These are phyloP conservation scores for Cerceris ruficornis DNA, from an alignment of 2,888 invertebrate species.

Conservation along the genomic window DNA sequence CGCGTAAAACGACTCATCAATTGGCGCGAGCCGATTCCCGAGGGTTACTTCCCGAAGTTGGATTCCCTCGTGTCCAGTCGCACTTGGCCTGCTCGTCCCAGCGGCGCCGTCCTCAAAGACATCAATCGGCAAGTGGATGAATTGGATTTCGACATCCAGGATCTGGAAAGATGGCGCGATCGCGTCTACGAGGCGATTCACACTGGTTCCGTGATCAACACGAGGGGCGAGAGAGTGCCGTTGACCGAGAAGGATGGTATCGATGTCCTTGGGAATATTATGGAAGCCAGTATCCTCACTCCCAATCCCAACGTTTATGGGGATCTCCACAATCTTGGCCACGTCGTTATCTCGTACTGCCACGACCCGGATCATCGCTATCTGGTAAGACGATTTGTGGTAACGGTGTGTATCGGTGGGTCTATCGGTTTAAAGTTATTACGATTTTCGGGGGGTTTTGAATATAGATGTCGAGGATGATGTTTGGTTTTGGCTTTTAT, in stretches of 20 bases:
- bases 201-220: constrained; percentile 84
- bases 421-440: background rate
- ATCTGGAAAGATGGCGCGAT: constrained; percentile 89
- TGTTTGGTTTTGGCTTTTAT: no score
- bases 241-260: constrained; percentile 88
- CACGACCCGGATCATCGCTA: constrained; percentile 92
- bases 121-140: constrained; percentile 87
- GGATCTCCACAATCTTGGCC: constrained; percentile 92
- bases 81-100: constrained; percentile 89
- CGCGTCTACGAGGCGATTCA: constrained; percentile 89
- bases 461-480: no score
- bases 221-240: constrained; percentile 83
- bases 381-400: constrained; percentile 82
- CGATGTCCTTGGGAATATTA: constrained; percentile 90
- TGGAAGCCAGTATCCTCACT: constrained; percentile 88
- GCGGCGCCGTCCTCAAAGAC: constrained; percentile 84
- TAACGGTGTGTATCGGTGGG: background rate
- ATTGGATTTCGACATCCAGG: constrained; percentile 86
- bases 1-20: constrained; percentile 86
- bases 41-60: constrained; percentile 93
- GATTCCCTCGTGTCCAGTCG: constrained; percentile 90
- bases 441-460: background rate
- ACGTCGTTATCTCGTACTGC: constrained; percentile 88
- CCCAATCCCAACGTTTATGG: constrained; percentile 89
- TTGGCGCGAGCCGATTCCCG: constrained; percentile 87